Evolutionary conservation across 2,888 invertebrate genomes (phyloP), one percentile per base, ranked within the genome.

Genomic region (Phengaris alcon): DNA sequence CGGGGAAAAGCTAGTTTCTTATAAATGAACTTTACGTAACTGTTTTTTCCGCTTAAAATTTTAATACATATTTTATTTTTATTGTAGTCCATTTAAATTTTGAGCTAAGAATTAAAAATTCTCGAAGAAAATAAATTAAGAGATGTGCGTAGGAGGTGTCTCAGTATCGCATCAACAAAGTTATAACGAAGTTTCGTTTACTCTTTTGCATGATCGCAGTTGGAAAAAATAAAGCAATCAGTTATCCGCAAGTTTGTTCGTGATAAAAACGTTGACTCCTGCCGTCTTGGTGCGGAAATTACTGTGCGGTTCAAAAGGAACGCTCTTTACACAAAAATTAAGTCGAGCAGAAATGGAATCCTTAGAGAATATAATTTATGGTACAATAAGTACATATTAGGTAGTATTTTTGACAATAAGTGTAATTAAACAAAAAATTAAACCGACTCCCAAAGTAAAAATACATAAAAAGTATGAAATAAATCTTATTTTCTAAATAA

Each of bases 201-300:
- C 81, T 80, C 77, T 82, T n/a, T n/a, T 84, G 84, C 84, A 81
- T 79, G 80, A 81, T 78, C 76, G 78, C 74, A 75, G 74, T 64
- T 52, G 35, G 52, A 79, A 79, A 83, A 86, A 86, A 86, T 85
- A 86, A 87, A 86, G 88, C 83, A 86, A 87, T 87, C 86, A 86
- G 84, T 86, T 87, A 87, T 83, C 84, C 85, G 79, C 81, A 79
- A 79, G 86, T 86, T 87, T 88, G 86, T 85, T 87, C 87, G 83
- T 82, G 83, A 85, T 86, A 85, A 86, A 85, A 86, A 85, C 72
- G 84, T 84, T 85, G 84, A 85, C 83, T 85, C 83, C 80, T 83
- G 35, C 84, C 82, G 85, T 84, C 83, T 85, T 82, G 80, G 70
- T 12, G 22, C 72, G 72, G 77, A 78, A 84, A 84, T 86, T 85